Percentiles rank a stretch among this genome's conserved stretches.
These are phyloP conservation scores for Homalodisca vitripennis DNA, from an alignment of 1,140 invertebrate species.

Conservation along the genomic window DNA sequence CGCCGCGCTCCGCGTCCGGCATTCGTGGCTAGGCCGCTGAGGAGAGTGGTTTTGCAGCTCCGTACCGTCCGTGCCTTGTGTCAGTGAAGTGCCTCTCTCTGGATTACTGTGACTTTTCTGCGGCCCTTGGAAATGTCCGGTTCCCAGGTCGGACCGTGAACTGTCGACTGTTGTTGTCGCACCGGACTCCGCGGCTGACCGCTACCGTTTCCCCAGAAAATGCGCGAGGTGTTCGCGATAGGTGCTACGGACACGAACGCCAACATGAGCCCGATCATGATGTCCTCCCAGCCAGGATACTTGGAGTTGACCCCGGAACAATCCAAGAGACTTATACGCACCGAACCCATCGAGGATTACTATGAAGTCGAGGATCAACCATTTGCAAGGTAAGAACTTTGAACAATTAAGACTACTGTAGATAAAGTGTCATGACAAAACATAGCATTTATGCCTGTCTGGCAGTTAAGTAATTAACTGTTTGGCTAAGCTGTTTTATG, in stretches of 20 bases:
- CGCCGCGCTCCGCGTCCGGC: no score
- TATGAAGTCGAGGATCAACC: slow-evolving; percentile 44
- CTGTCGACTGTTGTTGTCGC: neutral
- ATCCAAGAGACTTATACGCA: slow-evolving; percentile 35
- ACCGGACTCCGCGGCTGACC: no score
- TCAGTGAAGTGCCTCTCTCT: neutral
- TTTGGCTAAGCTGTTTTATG: no score
- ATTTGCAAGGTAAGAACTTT: slow-evolving; percentile 44
- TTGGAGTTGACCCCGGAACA: slow-evolving; percentile 38
- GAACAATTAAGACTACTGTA: neutral
- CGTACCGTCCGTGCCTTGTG: neutral
- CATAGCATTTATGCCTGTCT: no score
- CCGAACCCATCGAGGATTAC: slow-evolving; percentile 40
- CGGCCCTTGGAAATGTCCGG: neutral
- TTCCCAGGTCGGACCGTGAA: neutral
- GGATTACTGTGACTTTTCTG: neutral
- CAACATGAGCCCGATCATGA: neutral
- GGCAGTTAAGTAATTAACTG: no score
- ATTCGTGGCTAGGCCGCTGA: slow-evolving; percentile 10
- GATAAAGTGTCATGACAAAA: no score
- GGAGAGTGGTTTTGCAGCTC: slow-evolving; percentile 17
- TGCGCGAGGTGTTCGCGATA: neutral
- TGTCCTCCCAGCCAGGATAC: slow-evolving; percentile 36
- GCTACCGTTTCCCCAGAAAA: no score
- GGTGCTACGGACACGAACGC: neutral